Conservation (phyloP, 2,113 vertebrate genomes). For the Cynocephalus volans region DNA sequence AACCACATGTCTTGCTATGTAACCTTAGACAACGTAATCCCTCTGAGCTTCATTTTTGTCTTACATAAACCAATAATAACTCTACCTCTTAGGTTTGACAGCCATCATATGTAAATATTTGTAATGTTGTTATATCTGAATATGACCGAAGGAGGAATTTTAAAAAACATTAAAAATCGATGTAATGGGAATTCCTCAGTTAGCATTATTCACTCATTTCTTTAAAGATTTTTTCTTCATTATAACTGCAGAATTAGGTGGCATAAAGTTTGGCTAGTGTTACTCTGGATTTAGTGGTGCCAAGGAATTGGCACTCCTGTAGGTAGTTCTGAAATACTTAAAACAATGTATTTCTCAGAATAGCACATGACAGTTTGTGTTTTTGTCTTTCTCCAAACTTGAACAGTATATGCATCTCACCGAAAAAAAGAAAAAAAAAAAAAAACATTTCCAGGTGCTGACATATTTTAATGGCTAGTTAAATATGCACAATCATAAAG, state of each 20-base stretch:
- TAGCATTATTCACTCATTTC: not conserved
- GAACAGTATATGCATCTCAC: not conserved
- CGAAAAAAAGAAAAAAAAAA: not conserved
- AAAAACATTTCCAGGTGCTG: not conserved
- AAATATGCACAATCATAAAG: not conserved
- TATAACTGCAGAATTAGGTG: not conserved
- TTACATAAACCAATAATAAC: not conserved
- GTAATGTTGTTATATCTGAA: not conserved
- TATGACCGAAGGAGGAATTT: not conserved
- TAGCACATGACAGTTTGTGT: not conserved
- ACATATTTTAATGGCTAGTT: conserved; percentile 8
- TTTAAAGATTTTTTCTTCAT: not conserved
- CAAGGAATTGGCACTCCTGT: not conserved
- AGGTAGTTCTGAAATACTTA: not conserved
- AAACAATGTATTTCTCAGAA: not conserved
- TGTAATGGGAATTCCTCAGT: not conserved
- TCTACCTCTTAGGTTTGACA: not conserved
- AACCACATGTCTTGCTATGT: not conserved
- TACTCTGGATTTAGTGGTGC: not conserved
- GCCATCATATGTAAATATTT: not conserved
- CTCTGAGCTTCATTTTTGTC: not conserved
- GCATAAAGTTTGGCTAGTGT: not conserved
- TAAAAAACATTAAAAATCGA: not conserved
- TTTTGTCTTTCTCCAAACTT: not conserved
- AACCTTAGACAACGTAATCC: not conserved